Conservation (phyloP, 2,113 vertebrate species). For the Rhombomys opimus region DNA sequence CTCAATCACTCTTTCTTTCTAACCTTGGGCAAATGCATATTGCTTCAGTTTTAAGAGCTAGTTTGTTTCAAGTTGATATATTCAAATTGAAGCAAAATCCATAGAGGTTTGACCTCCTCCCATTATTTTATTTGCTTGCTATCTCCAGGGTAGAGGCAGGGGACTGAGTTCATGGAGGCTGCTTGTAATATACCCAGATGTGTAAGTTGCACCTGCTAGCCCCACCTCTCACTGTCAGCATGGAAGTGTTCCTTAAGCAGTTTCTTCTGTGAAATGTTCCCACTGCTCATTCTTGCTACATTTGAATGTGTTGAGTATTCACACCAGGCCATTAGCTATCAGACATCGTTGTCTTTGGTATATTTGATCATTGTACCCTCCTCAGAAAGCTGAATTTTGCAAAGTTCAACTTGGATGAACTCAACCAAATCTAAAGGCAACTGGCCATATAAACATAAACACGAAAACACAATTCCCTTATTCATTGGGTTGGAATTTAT, state of each 20-base stretch:
- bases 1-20: background rate
- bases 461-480: constrained; percentile 3
- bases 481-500: background rate
- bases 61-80: constrained; percentile 3
- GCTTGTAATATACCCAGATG: no score
- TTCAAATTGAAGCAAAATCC: constrained; percentile 28
- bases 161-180: background rate
- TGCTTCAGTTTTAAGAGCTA: constrained; percentile 24
- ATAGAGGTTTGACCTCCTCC: background rate
- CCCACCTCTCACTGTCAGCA: background rate
- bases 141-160: background rate
- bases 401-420: background rate
- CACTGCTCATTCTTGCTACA: background rate
- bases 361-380: constrained; percentile 16
- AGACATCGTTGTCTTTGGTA: background rate
- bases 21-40: background rate
- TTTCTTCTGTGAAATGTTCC: background rate
- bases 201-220: background rate
- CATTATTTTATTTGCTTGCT: constrained; percentile 28
- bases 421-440: constrained; percentile 26
- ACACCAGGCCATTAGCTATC: constrained; percentile 18
- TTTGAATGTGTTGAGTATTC: background rate
- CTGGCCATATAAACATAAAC: background rate
- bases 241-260: background rate
- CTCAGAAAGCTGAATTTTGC: background rate